Base-by-base conservation (phyloP, 2,888 invertebrate species). In the Crocallis elinguaria region DNA sequence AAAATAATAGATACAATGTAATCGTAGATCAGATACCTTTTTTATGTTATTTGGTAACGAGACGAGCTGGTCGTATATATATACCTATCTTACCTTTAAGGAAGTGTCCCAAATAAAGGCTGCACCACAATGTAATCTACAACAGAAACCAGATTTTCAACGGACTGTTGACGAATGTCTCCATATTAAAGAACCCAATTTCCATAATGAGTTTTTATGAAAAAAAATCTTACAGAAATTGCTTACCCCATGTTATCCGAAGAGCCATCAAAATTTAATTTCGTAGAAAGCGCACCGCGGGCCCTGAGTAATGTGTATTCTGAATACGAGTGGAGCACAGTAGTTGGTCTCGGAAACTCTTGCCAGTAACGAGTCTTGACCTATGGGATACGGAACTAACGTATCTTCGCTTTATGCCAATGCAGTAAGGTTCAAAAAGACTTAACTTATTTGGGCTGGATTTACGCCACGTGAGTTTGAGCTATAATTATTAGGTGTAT, bases 261-360 rank as follows among this genome's bases (percentile, higher is more conserved):
- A 76, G 74, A 78, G 73, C 75, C 82, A 83, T 86, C 84, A 86
- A 86, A 87, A 86, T 86, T 87, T 87, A 87, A 88, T 87, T 88
- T 87, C 61, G 77, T 80, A 84, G 84, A 86, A 80, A 88, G 88
- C 82, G 83, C 84, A 82, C 79, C 82, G 75, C 62, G 72, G 49
- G 43, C 46, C 49, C 49, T 73, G 73, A 72, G 84, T 86, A 83
- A 86, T 84, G 79, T 83, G 53, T 63, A 84, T 82, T 79, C 81
- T 71, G 71, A 77, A 77, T 77, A 73, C 72, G 74, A 70, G 65
- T 53, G 64, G 57, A 57, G 62, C 50, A 50, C 58, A 57, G 65
- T 61, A 62, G 54, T 57, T 62, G 63, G 55, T 59, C 53, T 33
- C 27, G 45, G 6, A 13, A 13, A 32, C 11, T 27, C 5, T 36